A percentile compares a stretch with the other conserved stretches of the same genome.
Conservation (phyloP, 2,113 vertebrate genomes). For the Otis tarda region DNA sequence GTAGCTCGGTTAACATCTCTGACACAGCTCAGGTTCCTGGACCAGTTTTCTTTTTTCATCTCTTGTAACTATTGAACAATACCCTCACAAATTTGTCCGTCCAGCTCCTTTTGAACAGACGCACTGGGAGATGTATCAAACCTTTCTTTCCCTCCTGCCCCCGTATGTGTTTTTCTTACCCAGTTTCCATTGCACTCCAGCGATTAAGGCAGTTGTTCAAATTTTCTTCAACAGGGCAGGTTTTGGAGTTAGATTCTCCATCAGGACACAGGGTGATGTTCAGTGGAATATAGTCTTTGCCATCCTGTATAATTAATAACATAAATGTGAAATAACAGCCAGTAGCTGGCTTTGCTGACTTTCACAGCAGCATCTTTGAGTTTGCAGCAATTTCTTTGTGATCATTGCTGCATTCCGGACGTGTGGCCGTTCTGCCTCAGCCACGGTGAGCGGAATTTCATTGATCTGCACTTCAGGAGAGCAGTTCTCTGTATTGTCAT, state of each 20-base stretch:
- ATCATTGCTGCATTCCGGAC: not conserved
- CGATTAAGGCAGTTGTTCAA: slow-evolving; percentile 72
- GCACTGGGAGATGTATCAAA: fast-evolving
- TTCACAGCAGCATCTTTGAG: not conserved
- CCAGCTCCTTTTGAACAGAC: not conserved
- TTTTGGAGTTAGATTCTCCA: slow-evolving; percentile 70
- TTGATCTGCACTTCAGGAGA: not conserved
- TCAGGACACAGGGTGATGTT: slow-evolving; percentile 85
- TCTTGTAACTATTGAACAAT: not conserved
- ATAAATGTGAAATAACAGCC: not conserved
- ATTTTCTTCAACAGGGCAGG: slow-evolving; percentile 73
- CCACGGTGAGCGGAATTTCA: not conserved
- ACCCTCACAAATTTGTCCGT: not conserved
- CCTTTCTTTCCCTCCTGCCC: not conserved
- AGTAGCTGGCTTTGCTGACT: not conserved
- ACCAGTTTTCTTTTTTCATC: not conserved
- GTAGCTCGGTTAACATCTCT: not conserved
- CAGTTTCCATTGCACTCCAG: slow-evolving; percentile 77
- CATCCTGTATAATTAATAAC: slow-evolving; percentile 76
- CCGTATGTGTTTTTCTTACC: slow-evolving; percentile 69
- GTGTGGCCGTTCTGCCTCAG: not conserved
- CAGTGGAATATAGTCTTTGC: slow-evolving; percentile 93
- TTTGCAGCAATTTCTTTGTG: not conserved
- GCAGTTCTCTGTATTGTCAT: not conserved
- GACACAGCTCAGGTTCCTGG: not conserved